Evolutionary conservation across 1,140 invertebrate genomes (phyloP), one percentile per base, ranked within the genome.

Genomic region (Palaemon carinicauda): DNA sequence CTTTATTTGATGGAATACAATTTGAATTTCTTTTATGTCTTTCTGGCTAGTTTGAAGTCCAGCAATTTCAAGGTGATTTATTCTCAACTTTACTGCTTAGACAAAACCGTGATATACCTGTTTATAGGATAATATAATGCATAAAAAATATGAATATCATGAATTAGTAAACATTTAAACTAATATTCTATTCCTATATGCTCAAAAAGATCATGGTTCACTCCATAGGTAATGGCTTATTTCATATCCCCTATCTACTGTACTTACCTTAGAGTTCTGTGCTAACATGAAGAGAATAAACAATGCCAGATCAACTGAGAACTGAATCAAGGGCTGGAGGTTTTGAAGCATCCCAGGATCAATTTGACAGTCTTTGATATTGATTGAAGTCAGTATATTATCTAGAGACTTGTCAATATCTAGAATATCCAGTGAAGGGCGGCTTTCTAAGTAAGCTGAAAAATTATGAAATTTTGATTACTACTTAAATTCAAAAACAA

Each of bases 401-500:
- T 89, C 88, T 19, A 89, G 33, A 31, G 85, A 84, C 54, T 89
- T 89, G 15, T 89, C 88, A 54, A 89, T 75, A 24, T 89, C 88
- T 19, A 82, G 24, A 19, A 79, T 75, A 10, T 89, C 88, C 41
- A 89, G 82, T 15, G 88, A 89, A 21, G 71, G 69, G 15, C 88
- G 81, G 27, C 83, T 89, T 21, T 89, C 88, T 65, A 87, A 31
- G 82, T 87, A 88, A 50, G 80, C 87, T 88, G 87, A 17, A 80
- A 50, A 29, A 24, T n/a, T 31, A 75, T 29, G 69, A 15, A 73
- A 31, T 73, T 19, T 41, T 41, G 12, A 41, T 41, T 41, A 41
- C 7, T n/a, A 4, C 12, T 41, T 41, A 5, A 41, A 41, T 41
- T 69, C 21, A 9, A 71, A 71, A 79, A 53, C 10, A 80, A 51